These are phyloP conservation scores for Rotaria macrura DNA, from an alignment of 2,888 invertebrate species.

Conservation along the genomic window DNA sequence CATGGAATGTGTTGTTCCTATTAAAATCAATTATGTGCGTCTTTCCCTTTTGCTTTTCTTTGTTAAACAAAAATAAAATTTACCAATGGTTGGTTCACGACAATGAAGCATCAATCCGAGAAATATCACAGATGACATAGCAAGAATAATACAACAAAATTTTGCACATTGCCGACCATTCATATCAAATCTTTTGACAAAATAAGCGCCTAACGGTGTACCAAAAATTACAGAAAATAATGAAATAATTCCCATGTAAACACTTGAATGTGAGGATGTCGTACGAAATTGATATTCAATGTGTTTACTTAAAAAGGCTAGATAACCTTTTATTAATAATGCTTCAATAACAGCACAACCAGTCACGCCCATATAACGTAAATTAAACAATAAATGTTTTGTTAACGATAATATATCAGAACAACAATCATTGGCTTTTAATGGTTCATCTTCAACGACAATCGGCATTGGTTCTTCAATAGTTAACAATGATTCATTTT, in stretches of 20 bases:
- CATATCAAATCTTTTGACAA: conserved; percentile 19
- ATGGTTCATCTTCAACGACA: background rate
- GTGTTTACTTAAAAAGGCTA: conserved; percentile 12
- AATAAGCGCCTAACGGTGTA: conserved; percentile 25
- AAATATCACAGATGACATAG: background rate
- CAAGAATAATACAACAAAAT: conserved; percentile 11
- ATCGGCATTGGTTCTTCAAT: background rate
- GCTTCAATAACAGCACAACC: conserved; percentile 9
- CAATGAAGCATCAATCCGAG: conserved; percentile 2
- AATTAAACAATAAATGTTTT: background rate
- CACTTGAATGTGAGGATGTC: conserved; percentile 19
- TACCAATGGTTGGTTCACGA: conserved; percentile 12
- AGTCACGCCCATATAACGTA: background rate
- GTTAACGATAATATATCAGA: background rate
- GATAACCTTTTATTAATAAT: background rate
- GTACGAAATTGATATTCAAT: conserved; percentile 22
- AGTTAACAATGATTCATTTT: background rate
- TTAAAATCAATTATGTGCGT: background rate
- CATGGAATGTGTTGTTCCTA: conserved; percentile 13
- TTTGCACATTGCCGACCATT: conserved; percentile 15
- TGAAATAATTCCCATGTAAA: conserved; percentile 18
- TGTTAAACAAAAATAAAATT: background rate
- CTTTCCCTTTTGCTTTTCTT: background rate
- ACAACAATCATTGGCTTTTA: background rate
- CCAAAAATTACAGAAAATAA: conserved; percentile 29